Base-by-base conservation (phyloP, 2,797 vertebrate genomes). In the Liasis olivaceus region DNA sequence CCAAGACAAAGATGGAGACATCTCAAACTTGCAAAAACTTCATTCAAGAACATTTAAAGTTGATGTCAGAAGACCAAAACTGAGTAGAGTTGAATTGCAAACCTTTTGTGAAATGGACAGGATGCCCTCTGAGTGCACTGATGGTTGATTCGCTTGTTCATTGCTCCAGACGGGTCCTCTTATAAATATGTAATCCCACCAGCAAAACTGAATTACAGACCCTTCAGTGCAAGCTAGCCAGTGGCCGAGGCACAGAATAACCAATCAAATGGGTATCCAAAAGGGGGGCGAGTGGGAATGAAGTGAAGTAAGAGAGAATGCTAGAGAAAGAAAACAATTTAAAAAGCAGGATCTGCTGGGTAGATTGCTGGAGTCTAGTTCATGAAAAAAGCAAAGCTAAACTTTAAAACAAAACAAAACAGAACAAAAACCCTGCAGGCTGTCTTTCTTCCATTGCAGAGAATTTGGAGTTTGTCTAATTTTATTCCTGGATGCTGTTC, bases 181-280 rank as follows among this genome's bases (percentile, higher is more conserved):
- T 93, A 85, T 66, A 94, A 94, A 94, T 81, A 84, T 90, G 93
- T 93, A 95, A 94, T 94, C 63, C 63, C 47, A 77, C 56, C 95
- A 95, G 92, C 93, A 93, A 91, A 94, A 88, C 59, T 84, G 95
- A 89, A 93, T 88, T n/a, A 62, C 62, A 90, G 96, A 94, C 60
- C 51, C 47, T 94, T 88, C 87, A 11, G 51, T 4, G 54, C 89
- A 88, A 81, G 56, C 9, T 26, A 90, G 94, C 91, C 31, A 28
- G 63, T 15, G 89, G 89, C 92, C 88, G 90, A 89, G 85, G 88
- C 3, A 1, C 93, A 90, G 90, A 31, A 14, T 17, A 59, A 64
- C 85, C 89, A 89, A 93, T 92, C 47, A 88, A 93, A 88, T 42
- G 89, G 90, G 88, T n/a, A 54, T 63, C 77, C 69, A 77, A 92